A percentile compares a stretch with the other conserved stretches of the same genome.
phyloP scores from a whole-genome alignment of 2,888 invertebrate species.

The Drosophila gaucha region DNA sequence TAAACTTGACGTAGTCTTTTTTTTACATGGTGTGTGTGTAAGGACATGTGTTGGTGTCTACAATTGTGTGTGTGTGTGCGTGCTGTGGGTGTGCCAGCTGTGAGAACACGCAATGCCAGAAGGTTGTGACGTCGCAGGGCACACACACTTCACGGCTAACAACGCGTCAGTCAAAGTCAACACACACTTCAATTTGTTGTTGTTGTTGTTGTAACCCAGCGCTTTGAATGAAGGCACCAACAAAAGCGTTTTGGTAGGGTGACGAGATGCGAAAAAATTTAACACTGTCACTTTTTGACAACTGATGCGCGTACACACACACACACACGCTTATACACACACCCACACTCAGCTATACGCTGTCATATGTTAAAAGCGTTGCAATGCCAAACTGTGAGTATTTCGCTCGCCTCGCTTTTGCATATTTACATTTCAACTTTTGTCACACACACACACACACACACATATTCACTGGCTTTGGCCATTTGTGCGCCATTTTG shows the following conservation, averaged over 20 bases:
- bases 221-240: conserved; percentile 17
- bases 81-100: conserved; percentile 35
- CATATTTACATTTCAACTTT: conserved; percentile 76
- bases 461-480: not conserved
- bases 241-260: conserved; percentile 16
- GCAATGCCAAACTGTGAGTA: conserved; percentile 46
- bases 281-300: conserved; percentile 73
- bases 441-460: conserved; percentile 40
- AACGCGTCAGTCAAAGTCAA: conserved; percentile 78
- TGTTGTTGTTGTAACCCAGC: conserved; percentile 10
- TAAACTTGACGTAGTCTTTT: conserved; percentile 16
- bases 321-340: not conserved
- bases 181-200: conserved; percentile 65
- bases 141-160: conserved; percentile 71
- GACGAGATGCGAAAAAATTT: conserved; percentile 54
- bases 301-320: conserved; percentile 42
- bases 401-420: conserved; percentile 44
- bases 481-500: conserved; percentile 60
- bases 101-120: conserved; percentile 55
- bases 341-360: conserved; percentile 36
- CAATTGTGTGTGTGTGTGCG: conserved; percentile 12
- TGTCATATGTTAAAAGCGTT: conserved; percentile 51
- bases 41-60: not conserved
- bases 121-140: conserved; percentile 41
- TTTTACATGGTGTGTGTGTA: conserved; percentile 4